phyloP scores from a whole-genome alignment of 2,888 invertebrate species.

The Onchidella celtica region DNA sequence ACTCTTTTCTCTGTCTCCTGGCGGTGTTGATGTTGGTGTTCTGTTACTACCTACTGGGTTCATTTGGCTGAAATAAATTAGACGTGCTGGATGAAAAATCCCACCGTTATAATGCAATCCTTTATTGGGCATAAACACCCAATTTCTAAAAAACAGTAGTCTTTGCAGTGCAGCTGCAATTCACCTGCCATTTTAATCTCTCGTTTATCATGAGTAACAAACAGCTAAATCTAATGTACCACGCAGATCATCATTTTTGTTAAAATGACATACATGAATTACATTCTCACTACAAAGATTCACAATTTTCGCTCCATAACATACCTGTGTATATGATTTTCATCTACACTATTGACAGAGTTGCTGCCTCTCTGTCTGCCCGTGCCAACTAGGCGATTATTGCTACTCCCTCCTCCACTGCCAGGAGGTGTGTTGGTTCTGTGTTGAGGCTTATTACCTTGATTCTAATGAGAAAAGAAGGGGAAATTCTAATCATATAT shows the following conservation, averaged over 20 bases:
- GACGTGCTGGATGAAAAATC: not conserved
- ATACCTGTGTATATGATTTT: constrained; percentile 48
- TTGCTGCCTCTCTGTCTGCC: constrained; percentile 43
- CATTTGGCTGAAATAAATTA: constrained; percentile 16
- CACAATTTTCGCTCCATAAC: too few species aligned
- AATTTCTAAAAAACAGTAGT: too few species aligned
- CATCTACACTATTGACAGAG: constrained; percentile 44
- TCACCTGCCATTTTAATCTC: not conserved
- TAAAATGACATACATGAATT: too few species aligned
- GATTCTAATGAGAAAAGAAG: not conserved
- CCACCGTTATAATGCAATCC: too few species aligned
- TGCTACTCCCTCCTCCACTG: constrained; percentile 42
- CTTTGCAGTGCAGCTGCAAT: not conserved
- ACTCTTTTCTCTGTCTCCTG: constrained; percentile 30
- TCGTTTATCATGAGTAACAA: too few species aligned
- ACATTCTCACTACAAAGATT: too few species aligned
- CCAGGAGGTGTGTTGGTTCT: constrained; percentile 55
- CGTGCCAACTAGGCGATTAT: constrained; percentile 50
- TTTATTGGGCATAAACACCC: too few species aligned
- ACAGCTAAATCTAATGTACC: too few species aligned
- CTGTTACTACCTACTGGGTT: constrained; percentile 32
- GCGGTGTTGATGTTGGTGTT: constrained; percentile 21
- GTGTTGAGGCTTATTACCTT: constrained; percentile 43
- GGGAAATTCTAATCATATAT: not conserved
- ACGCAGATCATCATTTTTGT: too few species aligned